Evolutionary conservation across 92 coral and sea anemone species (phyloP), one percentile per base, ranked within the genome.

Genomic region (Nematostella vectensis): DNA sequence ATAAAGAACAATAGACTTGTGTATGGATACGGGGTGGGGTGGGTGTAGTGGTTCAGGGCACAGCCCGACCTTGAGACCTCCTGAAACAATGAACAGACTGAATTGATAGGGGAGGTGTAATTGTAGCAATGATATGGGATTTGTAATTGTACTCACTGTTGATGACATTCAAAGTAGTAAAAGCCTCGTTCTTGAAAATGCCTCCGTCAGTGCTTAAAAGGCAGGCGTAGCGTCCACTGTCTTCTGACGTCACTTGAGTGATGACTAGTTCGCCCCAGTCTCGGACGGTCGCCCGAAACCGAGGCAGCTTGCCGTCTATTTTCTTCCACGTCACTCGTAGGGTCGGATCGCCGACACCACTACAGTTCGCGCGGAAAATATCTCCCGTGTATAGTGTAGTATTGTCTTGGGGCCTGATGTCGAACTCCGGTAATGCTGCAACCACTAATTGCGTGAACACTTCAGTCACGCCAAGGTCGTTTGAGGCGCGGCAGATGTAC

Each of bases 201-300:
- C 87, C 87, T 21, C 80, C 87, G 40, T 72, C 63, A 40, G 71
- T 73, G 22, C 55, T 56, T 21, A 76, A 67, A 23, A 60, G 66
- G 57, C 87, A 79, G n/a, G 71, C 51, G 55, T 79, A 79, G 43
- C 65, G 68, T 48, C 87, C 87, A 53, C 81, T 65, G 58, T 79
- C 87, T 25, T 44, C 55, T 12, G 87, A 55, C 3, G 58, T 62
- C 50, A 79, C 53, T 39, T 73, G 87, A 16, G 81, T 67, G 11
- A 79, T 50, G 12, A 59, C 38, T 58, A 79, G 48, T 28, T 68
- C 54, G 28, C 87, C 87, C 54, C 62, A 69, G 2, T 24, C 1
- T 26, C 61, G 29, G 25, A 79, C 75, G 20, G 49, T 55, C 3
- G 68, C 63, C 20, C 87, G 67, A 11, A 54, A 67, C 3, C 28